Percentiles rank a stretch among this genome's conserved stretches.
These are phyloP conservation scores for Harpegnathos saltator DNA, from an alignment of 1,140 invertebrate species.

Conservation along the genomic window DNA sequence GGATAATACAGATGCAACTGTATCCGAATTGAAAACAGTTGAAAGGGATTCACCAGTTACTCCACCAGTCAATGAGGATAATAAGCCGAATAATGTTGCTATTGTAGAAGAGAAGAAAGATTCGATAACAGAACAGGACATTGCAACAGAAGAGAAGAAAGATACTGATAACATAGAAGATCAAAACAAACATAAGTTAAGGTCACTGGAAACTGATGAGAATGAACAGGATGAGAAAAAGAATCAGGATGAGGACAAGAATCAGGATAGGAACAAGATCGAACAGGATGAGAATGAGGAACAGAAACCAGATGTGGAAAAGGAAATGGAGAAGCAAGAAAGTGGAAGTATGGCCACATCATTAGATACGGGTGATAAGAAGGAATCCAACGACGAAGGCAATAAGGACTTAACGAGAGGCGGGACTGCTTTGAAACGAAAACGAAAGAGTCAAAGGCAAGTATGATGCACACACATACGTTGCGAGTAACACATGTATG, in stretches of 20 bases:
- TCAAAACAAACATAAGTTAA: slow-evolving; percentile 46
- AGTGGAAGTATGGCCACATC: slow-evolving; percentile 8
- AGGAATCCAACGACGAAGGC: slow-evolving; percentile 30
- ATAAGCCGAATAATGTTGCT: not conserved
- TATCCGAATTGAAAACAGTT: not conserved
- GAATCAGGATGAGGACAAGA: not conserved
- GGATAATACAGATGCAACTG: not conserved
- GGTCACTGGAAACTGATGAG: not conserved
- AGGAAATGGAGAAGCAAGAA: slow-evolving; percentile 36
- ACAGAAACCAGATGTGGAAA: not conserved
- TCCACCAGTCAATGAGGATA: not conserved
- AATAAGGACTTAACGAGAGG: slow-evolving; percentile 30
- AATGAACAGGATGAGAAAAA: slow-evolving; percentile 17
- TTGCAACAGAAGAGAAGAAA: slow-evolving; percentile 20
- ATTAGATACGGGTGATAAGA: slow-evolving; percentile 20
- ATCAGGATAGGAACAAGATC: not conserved
- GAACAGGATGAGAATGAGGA: slow-evolving; percentile 27
- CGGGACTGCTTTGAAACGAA: slow-evolving; percentile 65
- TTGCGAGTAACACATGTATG: not conserved
- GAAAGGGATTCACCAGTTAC: not conserved
- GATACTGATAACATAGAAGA: slow-evolving; percentile 48
- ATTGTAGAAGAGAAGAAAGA: not conserved
- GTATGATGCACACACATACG: not conserved
- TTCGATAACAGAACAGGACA: not conserved
- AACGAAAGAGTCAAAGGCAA: slow-evolving; percentile 71